Base-by-base conservation (phyloP, 2,888 invertebrate genomes). In the Nemurella pictetii region DNA sequence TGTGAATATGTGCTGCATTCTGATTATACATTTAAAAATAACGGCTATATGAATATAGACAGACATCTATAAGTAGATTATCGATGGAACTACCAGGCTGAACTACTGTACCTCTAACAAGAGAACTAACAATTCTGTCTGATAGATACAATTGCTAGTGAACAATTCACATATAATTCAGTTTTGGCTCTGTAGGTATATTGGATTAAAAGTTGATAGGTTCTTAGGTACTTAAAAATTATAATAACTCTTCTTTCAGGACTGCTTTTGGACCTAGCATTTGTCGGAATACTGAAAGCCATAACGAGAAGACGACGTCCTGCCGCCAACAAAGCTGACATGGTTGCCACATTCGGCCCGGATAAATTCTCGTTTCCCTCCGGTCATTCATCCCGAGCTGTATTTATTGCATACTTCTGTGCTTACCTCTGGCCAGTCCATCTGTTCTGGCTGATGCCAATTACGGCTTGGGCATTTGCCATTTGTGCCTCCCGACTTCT, bases 361-460 rank as follows among this genome's bases (percentile, higher is more conserved):
- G 98, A 98, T 90, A 95, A 97, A 88, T 99, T 95, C 90, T 94
- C 95, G 81, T 99, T 99, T 90, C 99, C 99, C 15, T 99, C 98
- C 0, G 98, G 98, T 0, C 99, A 99, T 90, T 94, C 97, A 0
- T 97, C 98, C 30, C 91, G 99, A 87, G 94, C 97, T 0, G 93
- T 95, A 3, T 93, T 96, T 89, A 91, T 98, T 28, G 92, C 94
- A 2, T 93, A 94, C 85, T 95, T 96, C 89, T 95, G 97, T 87
- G 92, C 93, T 3, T 91, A 92, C 86, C 88, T 95, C 28, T 93
- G 93, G 89, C 94, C 95, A 0, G 87, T 95, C 0, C 91, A 94
- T 0, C 88, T 92, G 5, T 87, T 95, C 83, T 93, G 93, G 87
- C 91, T 92, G 86, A 93, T 94, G 28, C 93, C 95, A 0, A 88